These are phyloP conservation scores for Podiceps cristatus DNA, from an alignment of 2,113 vertebrate species.

Conservation along the genomic window DNA sequence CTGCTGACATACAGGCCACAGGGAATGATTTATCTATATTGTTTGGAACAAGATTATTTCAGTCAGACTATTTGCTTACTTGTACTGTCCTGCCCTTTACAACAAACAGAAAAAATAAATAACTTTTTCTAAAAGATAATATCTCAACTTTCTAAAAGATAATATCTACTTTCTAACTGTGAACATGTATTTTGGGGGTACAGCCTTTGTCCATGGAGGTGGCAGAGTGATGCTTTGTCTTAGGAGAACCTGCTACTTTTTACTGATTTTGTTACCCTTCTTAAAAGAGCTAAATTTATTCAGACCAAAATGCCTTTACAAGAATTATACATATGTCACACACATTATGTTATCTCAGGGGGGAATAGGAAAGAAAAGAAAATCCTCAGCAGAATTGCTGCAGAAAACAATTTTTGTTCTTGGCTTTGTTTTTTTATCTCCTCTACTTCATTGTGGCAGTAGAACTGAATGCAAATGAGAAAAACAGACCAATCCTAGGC, in stretches of 20 bases:
- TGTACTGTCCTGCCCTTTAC: neutral
- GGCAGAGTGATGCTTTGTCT: neutral
- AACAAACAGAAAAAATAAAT: neutral
- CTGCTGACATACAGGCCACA: neutral
- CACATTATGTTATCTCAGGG: neutral
- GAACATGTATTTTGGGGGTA: neutral
- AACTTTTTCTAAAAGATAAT: neutral
- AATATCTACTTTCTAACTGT: neutral
- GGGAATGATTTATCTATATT: neutral
- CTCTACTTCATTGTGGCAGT: neutral
- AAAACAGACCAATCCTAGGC: neutral
- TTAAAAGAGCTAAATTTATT: neutral
- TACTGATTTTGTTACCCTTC: neutral
- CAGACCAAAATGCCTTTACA: neutral
- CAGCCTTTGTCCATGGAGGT: neutral
- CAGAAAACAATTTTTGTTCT: constrained; percentile 20
- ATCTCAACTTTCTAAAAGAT: neutral
- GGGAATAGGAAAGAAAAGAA: neutral
- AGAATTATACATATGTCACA: neutral
- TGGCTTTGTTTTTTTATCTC: neutral
- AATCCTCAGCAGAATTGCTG: constrained; percentile 9
- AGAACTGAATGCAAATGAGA: constrained; percentile 31
- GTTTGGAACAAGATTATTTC: neutral
- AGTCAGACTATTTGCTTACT: neutral
- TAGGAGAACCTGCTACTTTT: neutral